A percentile compares a stretch with the other conserved stretches of the same genome.
phyloP scores from a whole-genome alignment of 2,113 vertebrate species.

The Peucedramus taeniatus region DNA sequence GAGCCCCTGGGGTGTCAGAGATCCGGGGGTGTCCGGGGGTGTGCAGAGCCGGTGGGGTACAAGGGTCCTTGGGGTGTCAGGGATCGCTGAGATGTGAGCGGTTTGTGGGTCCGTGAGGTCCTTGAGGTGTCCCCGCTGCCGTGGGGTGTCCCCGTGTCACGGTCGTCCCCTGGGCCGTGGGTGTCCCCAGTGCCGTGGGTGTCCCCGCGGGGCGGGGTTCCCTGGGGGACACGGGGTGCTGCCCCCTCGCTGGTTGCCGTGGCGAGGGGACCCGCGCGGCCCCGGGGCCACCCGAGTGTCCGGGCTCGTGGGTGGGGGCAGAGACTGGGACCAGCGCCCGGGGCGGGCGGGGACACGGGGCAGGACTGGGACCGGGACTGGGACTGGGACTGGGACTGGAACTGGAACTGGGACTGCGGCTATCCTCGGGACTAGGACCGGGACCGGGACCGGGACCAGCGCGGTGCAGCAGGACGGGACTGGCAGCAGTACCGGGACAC shows the following conservation, averaged over 20 bases:
- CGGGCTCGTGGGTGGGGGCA: neutral
- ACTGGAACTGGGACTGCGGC: neutral
- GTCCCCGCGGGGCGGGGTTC: neutral
- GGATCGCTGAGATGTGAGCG: too few relatives aligned
- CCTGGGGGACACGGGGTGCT: neutral
- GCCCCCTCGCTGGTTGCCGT: neutral
- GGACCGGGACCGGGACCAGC: neutral
- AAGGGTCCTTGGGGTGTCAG: too few relatives aligned
- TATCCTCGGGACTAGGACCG: fast-evolving
- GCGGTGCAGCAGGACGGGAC: neutral
- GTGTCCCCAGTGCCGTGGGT: neutral
- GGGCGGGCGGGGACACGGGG: neutral
- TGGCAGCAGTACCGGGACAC: neutral
- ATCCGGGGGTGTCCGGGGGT: neutral
- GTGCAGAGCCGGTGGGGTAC: neutral
- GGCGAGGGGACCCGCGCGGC: neutral
- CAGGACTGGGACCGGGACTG: neutral
- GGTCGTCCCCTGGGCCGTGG: neutral
- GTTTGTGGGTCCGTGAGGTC: neutral
- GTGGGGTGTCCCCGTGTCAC: neutral
- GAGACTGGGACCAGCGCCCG: neutral
- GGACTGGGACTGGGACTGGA: neutral
- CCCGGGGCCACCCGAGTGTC: neutral
- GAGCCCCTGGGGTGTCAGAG: too few relatives aligned
- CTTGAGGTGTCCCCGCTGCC: neutral